Conservation (phyloP, 2,888 invertebrate genomes). For the Agrilus cyanescens region DNA sequence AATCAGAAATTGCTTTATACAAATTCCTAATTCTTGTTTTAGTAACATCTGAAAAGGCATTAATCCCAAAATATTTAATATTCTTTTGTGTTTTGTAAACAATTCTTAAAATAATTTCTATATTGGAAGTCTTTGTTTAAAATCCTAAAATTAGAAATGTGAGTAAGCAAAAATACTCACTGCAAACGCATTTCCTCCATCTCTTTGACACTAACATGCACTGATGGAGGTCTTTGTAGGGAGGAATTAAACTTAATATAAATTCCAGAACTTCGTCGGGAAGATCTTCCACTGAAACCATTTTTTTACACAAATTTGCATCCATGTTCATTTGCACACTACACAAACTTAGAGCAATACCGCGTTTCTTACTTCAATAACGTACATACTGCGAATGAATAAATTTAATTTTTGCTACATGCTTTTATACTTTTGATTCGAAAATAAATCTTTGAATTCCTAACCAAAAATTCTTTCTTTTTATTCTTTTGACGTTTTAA, state of each 20-base stretch:
- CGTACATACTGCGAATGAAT: too few species aligned
- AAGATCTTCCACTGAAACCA: constrained; percentile 49
- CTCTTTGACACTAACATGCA: constrained; percentile 77
- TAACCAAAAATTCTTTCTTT: too few species aligned
- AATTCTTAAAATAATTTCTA: constrained; percentile 5
- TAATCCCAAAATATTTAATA: constrained; percentile 13
- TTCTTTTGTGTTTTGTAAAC: background rate
- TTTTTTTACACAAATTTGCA: constrained; percentile 4
- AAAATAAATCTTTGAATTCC: too few species aligned
- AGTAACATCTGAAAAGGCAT: constrained; percentile 56
- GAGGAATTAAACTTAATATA: constrained; percentile 77
- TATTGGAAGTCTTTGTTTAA: constrained; percentile 9
- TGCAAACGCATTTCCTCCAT: constrained; percentile 75
- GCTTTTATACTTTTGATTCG: too few species aligned
- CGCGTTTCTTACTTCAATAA: too few species aligned
- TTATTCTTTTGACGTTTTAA: too few species aligned
- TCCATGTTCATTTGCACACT: background rate
- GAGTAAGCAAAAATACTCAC: constrained; percentile 43
- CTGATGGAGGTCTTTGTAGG: constrained; percentile 79
- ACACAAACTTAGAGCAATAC: background rate
- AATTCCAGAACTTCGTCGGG: constrained; percentile 92
- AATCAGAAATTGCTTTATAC: constrained; percentile 62
- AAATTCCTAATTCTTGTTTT: constrained; percentile 62
- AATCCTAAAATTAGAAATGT: constrained; percentile 17
- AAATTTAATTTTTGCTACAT: too few species aligned